Evolutionary conservation across 2,888 invertebrate genomes (phyloP).

Genomic region (Pterostichus madidus): DNA sequence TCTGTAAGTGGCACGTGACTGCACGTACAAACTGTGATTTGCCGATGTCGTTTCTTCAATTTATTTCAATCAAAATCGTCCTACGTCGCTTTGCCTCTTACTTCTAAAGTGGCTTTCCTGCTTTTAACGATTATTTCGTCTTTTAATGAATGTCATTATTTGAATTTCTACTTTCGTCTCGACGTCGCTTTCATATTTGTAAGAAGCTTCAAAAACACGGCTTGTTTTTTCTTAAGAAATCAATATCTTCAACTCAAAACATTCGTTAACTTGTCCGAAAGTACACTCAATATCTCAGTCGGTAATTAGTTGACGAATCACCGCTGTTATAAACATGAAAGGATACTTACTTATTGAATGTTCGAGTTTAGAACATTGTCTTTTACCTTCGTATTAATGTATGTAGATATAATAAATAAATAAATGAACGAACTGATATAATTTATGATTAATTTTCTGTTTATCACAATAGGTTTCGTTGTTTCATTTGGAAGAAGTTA

Average conservation of each 20-base stretch:
- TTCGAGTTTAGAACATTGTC: not conserved
- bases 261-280: conserved; percentile 29
- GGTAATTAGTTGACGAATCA: conserved; percentile 30
- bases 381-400: too few species aligned
- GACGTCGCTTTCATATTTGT: conserved; percentile 37
- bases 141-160: conserved; percentile 40
- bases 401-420: too few species aligned
- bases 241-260: conserved; percentile 23
- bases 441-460: not conserved
- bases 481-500: too few species aligned
- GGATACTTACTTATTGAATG: conserved; percentile 33
- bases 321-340: not conserved
- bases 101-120: conserved; percentile 25
- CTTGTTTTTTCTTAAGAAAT: not conserved
- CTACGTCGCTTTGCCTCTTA: not conserved
- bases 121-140: conserved; percentile 41
- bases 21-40: conserved; percentile 32
- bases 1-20: conserved; percentile 46
- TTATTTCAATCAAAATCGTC: conserved; percentile 39
- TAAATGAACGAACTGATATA: not conserved
- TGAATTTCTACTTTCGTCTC: conserved; percentile 40
- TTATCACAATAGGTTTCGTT: too few species aligned
- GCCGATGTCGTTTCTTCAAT: conserved; percentile 33
- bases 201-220: conserved; percentile 30
- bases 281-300: conserved; percentile 4